phyloP scores from a whole-genome alignment of 2,113 vertebrate species.

The Phasianus colchicus region DNA sequence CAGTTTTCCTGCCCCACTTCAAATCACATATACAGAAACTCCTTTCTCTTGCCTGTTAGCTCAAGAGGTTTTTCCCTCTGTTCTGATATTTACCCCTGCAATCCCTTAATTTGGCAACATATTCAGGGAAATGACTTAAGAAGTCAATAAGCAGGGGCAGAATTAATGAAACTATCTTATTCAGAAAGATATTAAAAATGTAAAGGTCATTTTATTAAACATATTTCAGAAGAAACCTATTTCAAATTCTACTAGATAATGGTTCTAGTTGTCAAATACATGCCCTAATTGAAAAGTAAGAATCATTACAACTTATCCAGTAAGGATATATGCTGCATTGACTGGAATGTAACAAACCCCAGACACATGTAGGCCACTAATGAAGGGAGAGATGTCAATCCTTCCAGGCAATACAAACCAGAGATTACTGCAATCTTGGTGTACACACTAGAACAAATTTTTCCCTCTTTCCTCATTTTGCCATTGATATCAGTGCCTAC shows the following conservation, averaged over 20 bases:
- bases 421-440: slow-evolving; percentile 4
- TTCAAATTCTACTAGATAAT: neutral
- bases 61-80: neutral
- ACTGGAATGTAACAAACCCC: slow-evolving; percentile 14
- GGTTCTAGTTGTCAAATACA: neutral
- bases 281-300: neutral
- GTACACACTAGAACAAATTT: neutral
- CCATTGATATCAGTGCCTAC: neutral
- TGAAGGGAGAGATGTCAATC: neutral
- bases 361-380: neutral
- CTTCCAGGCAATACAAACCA: neutral
- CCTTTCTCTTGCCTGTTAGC: neutral
- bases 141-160: neutral
- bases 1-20: neutral
- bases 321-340: neutral
- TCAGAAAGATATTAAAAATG: neutral
- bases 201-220: neutral
- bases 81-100: neutral
- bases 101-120: neutral
- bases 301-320: neutral
- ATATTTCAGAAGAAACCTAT: neutral
- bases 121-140: neutral
- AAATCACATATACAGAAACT: neutral
- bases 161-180: slow-evolving; percentile 15
- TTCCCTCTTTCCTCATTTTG: neutral